Evolutionary conservation across 2,113 vertebrate species (phyloP).

Genomic region (Chelonoidis abingdonii): DNA sequence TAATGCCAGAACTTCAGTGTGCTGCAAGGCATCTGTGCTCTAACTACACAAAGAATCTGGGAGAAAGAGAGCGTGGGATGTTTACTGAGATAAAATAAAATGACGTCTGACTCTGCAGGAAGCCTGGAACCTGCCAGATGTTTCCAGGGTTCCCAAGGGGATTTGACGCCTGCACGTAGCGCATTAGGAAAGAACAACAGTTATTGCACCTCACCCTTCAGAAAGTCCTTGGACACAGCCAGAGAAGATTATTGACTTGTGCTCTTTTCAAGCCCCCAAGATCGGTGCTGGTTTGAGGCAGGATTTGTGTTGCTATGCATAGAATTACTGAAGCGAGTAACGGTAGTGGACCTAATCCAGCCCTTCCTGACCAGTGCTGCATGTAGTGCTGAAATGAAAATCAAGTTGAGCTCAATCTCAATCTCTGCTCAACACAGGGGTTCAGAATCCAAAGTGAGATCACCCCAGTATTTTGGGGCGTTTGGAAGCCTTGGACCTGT

Average conservation of each 20-base stretch:
- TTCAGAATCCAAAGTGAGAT: neutral
- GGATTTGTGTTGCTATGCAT: accelerated
- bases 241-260: neutral
- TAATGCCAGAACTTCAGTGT: accelerated
- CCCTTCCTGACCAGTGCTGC: neutral
- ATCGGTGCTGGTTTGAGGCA: accelerated
- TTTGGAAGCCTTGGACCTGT: accelerated
- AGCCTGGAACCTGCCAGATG: neutral
- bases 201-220: accelerated
- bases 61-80: accelerated
- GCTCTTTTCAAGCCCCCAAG: accelerated
- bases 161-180: accelerated
- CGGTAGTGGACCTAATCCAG: neutral
- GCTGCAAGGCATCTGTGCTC: neutral
- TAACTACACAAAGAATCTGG: no score
- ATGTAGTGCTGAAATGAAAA: neutral
- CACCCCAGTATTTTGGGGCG: neutral
- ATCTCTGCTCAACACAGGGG: accelerated
- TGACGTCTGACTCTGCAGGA: neutral
- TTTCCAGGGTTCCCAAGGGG: neutral
- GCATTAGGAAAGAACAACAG: accelerated
- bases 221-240: accelerated
- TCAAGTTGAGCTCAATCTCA: neutral
- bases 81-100: accelerated
- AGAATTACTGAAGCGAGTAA: neutral